Percentiles rank a stretch among this genome's conserved stretches.
Evolutionary conservation across 2,888 invertebrate species (phyloP).

Genomic region (Caenorhabditis sp.): DNA sequence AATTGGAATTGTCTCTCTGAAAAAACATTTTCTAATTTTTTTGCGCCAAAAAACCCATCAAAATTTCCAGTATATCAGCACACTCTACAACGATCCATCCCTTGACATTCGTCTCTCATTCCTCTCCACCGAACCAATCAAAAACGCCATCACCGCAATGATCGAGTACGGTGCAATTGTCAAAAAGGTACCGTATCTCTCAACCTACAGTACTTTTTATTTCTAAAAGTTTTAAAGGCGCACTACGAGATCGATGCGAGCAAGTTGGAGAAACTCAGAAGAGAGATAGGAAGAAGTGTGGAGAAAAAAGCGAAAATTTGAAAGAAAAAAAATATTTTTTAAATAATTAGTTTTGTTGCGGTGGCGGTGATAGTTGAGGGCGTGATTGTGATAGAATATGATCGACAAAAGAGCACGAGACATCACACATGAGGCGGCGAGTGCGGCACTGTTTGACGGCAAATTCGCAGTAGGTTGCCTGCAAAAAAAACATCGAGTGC

Average conservation of each 20-base stretch:
- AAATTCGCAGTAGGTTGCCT: constrained; percentile 41
- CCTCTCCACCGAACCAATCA: constrained; percentile 54
- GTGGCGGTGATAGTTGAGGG: constrained; percentile 9
- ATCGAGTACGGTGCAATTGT: constrained; percentile 25
- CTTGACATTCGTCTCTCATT: constrained; percentile 41
- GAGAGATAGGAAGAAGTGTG: no score
- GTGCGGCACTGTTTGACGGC: constrained; percentile 29
- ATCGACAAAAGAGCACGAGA: constrained; percentile 40
- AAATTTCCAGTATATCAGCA: constrained; percentile 36
- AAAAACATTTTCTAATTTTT: no score
- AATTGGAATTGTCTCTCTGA: neutral
- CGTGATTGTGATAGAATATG: constrained; percentile 37
- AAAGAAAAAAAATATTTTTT: neutral
- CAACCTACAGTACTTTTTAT: no score
- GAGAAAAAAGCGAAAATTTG: no score
- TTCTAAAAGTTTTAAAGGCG: no score
- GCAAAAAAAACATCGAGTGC: neutral
- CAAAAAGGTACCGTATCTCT: no score
- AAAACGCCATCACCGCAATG: constrained; percentile 49
- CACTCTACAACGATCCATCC: constrained; percentile 21
- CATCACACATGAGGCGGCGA: constrained; percentile 39
- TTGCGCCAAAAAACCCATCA: no score
- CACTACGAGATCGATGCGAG: no score
- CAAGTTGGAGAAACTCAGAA: no score
- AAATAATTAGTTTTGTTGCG: neutral